Conservation (phyloP, 1,140 invertebrate species). For the Eueides isabella region DNA sequence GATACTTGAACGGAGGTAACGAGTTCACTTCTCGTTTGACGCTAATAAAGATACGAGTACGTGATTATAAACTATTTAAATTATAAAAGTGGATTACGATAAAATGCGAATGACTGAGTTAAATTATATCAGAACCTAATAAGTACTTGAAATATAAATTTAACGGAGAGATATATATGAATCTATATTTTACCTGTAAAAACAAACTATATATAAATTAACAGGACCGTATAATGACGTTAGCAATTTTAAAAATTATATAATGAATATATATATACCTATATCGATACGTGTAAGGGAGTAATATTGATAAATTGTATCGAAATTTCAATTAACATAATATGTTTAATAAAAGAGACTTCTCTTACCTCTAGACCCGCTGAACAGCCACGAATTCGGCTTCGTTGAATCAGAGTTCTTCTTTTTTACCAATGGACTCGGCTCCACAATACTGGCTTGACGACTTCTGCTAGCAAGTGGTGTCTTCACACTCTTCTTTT, state of each 20-base stretch:
- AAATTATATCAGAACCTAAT: not conserved
- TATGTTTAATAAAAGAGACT: not conserved
- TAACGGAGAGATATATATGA: not conserved
- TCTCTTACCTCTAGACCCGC: conserved; percentile 58
- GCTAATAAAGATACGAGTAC: not conserved
- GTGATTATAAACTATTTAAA: not conserved
- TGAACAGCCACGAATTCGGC: conserved; percentile 78
- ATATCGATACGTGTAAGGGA: not conserved
- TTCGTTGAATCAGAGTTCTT: conserved; percentile 62
- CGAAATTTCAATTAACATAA: not conserved
- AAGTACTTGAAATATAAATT: not conserved
- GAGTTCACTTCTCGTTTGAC: not conserved
- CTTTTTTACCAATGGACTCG: conserved; percentile 65
- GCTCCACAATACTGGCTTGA: conserved; percentile 69
- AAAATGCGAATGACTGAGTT: not conserved
- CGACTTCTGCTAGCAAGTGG: conserved; percentile 60
- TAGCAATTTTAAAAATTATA: not conserved
- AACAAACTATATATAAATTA: not conserved
- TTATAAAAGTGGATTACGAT: not conserved
- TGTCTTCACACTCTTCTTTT: conserved; percentile 67
- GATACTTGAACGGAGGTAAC: not conserved
- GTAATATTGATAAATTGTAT: not conserved
- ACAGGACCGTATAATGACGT: not conserved
- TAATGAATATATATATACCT: not conserved
- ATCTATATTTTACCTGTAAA: not conserved